Evolutionary conservation across 2,797 vertebrate genomes (phyloP), one percentile per base, ranked within the genome.

Genomic region (Acrossocheilus fasciatus): DNA sequence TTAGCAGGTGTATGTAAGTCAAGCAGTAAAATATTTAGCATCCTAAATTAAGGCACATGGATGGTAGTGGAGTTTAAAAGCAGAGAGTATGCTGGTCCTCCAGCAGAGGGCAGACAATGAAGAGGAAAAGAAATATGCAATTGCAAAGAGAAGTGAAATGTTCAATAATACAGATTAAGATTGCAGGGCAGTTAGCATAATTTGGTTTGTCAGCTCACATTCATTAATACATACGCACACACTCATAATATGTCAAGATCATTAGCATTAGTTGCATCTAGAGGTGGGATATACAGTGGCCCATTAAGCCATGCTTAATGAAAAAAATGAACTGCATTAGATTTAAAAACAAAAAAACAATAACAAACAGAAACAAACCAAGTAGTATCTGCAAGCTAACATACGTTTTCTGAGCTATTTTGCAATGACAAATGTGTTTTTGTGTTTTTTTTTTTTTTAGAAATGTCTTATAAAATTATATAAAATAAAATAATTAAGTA

Each of bases 31-130:
- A 45, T 57, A 3, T 69, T 43, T 41, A 72, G 26, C 64, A 17
- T 18, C 1, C 2, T 17, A n/a, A 62, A 70, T 23, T 3, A 41
- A 81, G 26, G 17, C 41, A 66, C 64, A 41, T 6, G 12, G 36
- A 52, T 80, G 20, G 2, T 6, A 83, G 50, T n/a, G 8, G 34
- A 30, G 15, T 26, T 50, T n/a, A 39, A 62, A 75, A 83, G 54
- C 81, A 74, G 68, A 82, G 9, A 68, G 73, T 6, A 57, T 0
- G 14, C 80, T 50, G 1, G 34, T 74, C 62, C 30, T 81, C 69
- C 62, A 81, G 68, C 20, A 76, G 77, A 39, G 70, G 76, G 69
- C 72, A 77, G 80, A 52, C 4, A 12, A 18, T 26, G 23, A 64
- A 81, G 36, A 70, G 11, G 82, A 41, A 57, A n/a, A 45, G 57